These are phyloP conservation scores for Tortrix viridana DNA, from an alignment of 2,888 invertebrate species.

Conservation along the genomic window DNA sequence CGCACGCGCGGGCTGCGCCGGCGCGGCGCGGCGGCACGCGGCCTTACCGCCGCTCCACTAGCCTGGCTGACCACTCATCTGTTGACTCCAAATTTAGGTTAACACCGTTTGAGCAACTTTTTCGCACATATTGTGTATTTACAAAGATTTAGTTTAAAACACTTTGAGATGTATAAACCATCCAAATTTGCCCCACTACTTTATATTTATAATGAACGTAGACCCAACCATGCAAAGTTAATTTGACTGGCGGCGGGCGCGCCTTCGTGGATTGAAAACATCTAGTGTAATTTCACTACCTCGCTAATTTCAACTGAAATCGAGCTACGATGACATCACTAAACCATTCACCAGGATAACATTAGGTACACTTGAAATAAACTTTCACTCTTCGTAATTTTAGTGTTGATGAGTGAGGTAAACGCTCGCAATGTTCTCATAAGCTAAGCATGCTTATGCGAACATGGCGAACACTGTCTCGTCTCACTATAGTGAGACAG, in stretches of 20 bases:
- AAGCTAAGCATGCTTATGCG: no score
- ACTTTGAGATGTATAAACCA: no score
- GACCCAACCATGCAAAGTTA: no score
- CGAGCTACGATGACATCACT: conserved; percentile 10
- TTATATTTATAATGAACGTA: no score
- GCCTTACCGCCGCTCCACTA: conserved; percentile 52
- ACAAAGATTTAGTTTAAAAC: no score
- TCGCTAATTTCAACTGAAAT: no score
- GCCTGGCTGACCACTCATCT: conserved; percentile 61
- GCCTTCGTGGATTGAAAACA: no score
- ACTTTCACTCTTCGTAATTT: conserved; percentile 20
- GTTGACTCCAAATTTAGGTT: conserved; percentile 53
- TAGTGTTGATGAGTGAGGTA: conserved; percentile 15
- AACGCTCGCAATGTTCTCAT: conserved; percentile 6
- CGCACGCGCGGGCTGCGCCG: conserved; percentile 38
- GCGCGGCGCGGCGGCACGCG: conserved; percentile 48
- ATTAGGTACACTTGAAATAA: conserved; percentile 17
- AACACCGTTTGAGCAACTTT: conserved; percentile 38
- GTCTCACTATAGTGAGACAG: conserved; percentile 2
- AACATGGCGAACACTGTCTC: no score
- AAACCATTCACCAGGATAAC: conserved; percentile 14
- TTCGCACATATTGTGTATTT: background rate
- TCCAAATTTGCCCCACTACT: no score
- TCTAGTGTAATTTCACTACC: no score
- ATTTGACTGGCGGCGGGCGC: no score